Conservation (phyloP, 1,140 invertebrate species). For the Ganaspis sp. region DNA sequence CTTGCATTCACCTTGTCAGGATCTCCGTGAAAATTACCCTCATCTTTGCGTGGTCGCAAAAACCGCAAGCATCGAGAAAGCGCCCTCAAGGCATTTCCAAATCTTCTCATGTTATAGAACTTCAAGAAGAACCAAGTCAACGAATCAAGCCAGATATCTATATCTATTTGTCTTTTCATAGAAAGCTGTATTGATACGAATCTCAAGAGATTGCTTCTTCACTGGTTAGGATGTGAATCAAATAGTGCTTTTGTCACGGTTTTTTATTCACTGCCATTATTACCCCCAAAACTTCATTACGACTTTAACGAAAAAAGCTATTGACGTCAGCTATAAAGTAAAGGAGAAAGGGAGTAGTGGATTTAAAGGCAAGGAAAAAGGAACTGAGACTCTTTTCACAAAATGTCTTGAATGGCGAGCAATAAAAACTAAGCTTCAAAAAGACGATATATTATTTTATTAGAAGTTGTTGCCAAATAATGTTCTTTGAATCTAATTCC, state of each 20-base stretch:
- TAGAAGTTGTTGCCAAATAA: no score
- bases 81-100: background rate
- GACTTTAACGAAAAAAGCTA: background rate
- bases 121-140: background rate
- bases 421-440: background rate
- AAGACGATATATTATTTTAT: background rate
- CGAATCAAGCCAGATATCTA: background rate
- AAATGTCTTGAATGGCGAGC: background rate
- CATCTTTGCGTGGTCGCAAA: background rate
- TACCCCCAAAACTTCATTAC: constrained; percentile 13
- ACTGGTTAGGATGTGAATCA: background rate
- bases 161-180: background rate
- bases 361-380: background rate
- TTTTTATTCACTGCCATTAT: constrained; percentile 1
- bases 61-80: background rate
- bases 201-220: background rate
- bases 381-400: background rate
- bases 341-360: constrained; percentile 5
- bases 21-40: background rate
- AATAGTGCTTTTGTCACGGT: constrained; percentile 1
- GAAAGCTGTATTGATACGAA: background rate
- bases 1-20: background rate
- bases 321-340: background rate
- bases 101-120: background rate
- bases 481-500: no score